Conservation (phyloP, 2,888 invertebrate species). For the Coecobrya sp. region DNA sequence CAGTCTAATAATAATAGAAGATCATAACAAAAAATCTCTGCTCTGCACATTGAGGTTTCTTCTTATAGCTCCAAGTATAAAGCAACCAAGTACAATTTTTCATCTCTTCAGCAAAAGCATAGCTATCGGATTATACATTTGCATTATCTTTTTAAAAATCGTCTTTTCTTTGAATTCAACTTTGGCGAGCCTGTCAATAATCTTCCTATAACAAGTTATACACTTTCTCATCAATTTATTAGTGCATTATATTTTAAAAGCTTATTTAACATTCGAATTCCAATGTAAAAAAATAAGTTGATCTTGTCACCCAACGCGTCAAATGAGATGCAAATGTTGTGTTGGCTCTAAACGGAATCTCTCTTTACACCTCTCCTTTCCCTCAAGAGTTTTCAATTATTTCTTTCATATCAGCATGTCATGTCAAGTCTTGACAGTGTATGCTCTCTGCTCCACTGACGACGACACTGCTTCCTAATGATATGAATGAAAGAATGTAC, state of each 20-base stretch:
- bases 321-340: slow-evolving; percentile 60
- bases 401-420: slow-evolving; percentile 71
- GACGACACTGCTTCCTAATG: slow-evolving; percentile 42
- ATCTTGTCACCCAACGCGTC: slow-evolving; percentile 49
- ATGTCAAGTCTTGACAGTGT: slow-evolving; percentile 74
- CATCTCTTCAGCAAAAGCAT: not conserved
- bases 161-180: slow-evolving; percentile 26
- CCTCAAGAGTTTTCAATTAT: slow-evolving; percentile 66
- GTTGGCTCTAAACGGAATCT: slow-evolving; percentile 65
- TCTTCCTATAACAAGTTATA: not conserved
- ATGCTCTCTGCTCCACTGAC: slow-evolving; percentile 43
- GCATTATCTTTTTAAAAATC: slow-evolving; percentile 35
- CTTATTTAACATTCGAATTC: slow-evolving; percentile 24
- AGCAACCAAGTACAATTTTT: not conserved
- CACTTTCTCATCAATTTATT: slow-evolving; percentile 23
- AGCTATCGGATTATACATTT: not conserved
- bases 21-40: slow-evolving; percentile 12
- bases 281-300: slow-evolving; percentile 62
- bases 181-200: slow-evolving; percentile 43
- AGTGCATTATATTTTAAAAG: slow-evolving; percentile 11
- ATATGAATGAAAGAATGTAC: slow-evolving; percentile 50
- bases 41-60: not conserved
- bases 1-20: slow-evolving; percentile 4
- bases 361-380: slow-evolving; percentile 53
- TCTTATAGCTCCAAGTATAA: not conserved